Evolutionary conservation across 2,888 invertebrate species (phyloP).

Genomic region (Hanleya hanleyi): DNA sequence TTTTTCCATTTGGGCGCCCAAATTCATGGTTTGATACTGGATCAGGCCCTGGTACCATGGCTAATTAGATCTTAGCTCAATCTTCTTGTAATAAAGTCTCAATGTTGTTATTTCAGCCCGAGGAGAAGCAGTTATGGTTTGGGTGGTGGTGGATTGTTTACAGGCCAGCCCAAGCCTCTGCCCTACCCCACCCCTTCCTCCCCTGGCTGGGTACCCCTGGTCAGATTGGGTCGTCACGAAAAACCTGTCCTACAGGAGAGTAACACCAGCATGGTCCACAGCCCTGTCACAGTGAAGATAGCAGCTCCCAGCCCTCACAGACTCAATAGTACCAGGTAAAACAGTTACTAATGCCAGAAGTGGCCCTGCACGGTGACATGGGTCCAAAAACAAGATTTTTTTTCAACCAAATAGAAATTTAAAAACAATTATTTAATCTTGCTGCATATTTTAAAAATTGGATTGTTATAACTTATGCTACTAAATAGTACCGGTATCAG

Average conservation of each 20-base stretch:
- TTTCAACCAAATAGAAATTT: too few relatives aligned
- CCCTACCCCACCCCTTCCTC: slow-evolving; percentile 29
- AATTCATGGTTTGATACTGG: too few relatives aligned
- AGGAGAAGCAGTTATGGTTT: background rate
- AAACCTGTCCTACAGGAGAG: slow-evolving; percentile 41
- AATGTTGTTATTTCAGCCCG: slow-evolving; percentile 9
- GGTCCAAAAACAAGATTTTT: too few relatives aligned
- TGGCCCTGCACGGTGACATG: too few relatives aligned
- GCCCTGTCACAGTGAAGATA: slow-evolving; percentile 59
- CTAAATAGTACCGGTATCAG: too few relatives aligned
- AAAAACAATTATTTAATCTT: too few relatives aligned
- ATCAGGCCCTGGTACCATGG: too few relatives aligned
- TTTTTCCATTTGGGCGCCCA: too few relatives aligned
- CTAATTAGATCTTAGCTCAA: too few relatives aligned
- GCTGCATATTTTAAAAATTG: too few relatives aligned
- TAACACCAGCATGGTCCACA: slow-evolving; percentile 43
- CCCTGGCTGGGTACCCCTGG: slow-evolving; percentile 47
- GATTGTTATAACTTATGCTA: too few relatives aligned
- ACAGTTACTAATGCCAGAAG: too few relatives aligned
- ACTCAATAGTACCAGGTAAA: slow-evolving; percentile 47
- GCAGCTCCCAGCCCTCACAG: slow-evolving; percentile 52
- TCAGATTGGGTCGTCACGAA: slow-evolving; percentile 42
- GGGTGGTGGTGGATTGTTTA: slow-evolving; percentile 11
- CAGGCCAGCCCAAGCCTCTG: slow-evolving; percentile 17
- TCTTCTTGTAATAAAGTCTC: background rate